These are phyloP conservation scores for Chaenocephalus aceratus DNA, from an alignment of 2,113 vertebrate species.

Conservation along the genomic window DNA sequence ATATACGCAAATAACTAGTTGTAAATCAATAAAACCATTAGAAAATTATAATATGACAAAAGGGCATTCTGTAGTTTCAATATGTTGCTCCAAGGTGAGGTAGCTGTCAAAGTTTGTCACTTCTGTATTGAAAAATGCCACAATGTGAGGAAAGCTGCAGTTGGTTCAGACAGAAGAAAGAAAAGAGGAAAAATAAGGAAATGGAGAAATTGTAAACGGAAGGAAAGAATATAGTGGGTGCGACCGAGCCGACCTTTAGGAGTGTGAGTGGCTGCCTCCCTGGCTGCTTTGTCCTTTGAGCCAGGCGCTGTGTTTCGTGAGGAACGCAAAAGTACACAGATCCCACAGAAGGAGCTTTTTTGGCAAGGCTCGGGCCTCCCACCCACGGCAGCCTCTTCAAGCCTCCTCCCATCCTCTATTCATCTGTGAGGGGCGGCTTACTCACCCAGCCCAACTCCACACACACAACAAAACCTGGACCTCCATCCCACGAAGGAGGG, in stretches of 20 bases:
- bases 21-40: background rate
- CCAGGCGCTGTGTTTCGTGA: slow-evolving; percentile 74
- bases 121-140: slow-evolving; percentile 23
- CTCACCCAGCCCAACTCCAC: slow-evolving; percentile 81
- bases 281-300: slow-evolving; percentile 75
- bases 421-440: slow-evolving; percentile 84
- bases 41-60: background rate
- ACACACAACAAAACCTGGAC: slow-evolving; percentile 80
- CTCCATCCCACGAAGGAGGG: slow-evolving; percentile 73
- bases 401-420: slow-evolving; percentile 92
- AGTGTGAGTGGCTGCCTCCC: slow-evolving; percentile 68
- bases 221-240: slow-evolving; percentile 43
- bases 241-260: slow-evolving; percentile 65
- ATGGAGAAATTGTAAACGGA: slow-evolving; percentile 40
- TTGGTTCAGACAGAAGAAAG: background rate
- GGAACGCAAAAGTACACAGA: slow-evolving; percentile 85
- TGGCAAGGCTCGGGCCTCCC: slow-evolving; percentile 81
- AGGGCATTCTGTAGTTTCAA: background rate
- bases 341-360: slow-evolving; percentile 89
- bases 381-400: slow-evolving; percentile 84
- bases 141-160: slow-evolving; percentile 10
- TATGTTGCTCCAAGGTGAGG: background rate
- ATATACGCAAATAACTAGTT: background rate
- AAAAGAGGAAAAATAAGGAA: background rate
- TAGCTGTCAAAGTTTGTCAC: slow-evolving; percentile 5